phyloP scores from a whole-genome alignment of 2,797 vertebrate genomes.

The Leptodactylus fallax region DNA sequence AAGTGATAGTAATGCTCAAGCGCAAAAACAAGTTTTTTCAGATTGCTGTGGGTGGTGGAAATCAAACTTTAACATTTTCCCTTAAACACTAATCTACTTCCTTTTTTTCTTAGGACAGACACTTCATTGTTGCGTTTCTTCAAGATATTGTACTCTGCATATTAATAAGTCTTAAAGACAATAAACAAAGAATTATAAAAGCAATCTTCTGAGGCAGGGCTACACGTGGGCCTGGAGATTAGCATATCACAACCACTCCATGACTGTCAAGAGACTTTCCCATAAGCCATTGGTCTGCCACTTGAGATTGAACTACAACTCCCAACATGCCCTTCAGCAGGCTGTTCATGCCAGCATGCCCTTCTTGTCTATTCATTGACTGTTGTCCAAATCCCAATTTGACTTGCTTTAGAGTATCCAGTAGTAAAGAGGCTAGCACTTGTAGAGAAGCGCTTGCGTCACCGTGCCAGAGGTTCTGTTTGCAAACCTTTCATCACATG shows the following conservation, averaged over 20 bases:
- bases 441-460: not conserved
- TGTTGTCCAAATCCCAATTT: no score
- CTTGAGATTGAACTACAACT: no score
- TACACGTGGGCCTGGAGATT: not conserved
- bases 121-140: conserved; percentile 36
- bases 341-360: no score
- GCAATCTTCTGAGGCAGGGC: conserved; percentile 21
- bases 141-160: conserved; percentile 30
- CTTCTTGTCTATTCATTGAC: no score
- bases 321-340: no score
- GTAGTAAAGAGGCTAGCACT: not conserved
- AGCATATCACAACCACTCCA: conserved; percentile 28
- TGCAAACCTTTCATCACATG: not conserved
- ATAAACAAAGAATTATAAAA: conserved; percentile 47
- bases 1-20: conserved; percentile 31
- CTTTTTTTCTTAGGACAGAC: conserved; percentile 16
- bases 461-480: not conserved
- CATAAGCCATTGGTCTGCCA: no score
- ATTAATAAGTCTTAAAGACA: conserved; percentile 38
- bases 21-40: conserved; percentile 34
- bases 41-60: conserved; percentile 36
- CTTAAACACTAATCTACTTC: conserved; percentile 38
- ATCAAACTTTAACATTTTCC: conserved; percentile 41
- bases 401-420: not conserved
- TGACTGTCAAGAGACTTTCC: no score